Percentiles rank a stretch among this genome's conserved stretches.
These are phyloP conservation scores for Falco biarmicus DNA, from an alignment of 2,797 vertebrate species.

Conservation along the genomic window DNA sequence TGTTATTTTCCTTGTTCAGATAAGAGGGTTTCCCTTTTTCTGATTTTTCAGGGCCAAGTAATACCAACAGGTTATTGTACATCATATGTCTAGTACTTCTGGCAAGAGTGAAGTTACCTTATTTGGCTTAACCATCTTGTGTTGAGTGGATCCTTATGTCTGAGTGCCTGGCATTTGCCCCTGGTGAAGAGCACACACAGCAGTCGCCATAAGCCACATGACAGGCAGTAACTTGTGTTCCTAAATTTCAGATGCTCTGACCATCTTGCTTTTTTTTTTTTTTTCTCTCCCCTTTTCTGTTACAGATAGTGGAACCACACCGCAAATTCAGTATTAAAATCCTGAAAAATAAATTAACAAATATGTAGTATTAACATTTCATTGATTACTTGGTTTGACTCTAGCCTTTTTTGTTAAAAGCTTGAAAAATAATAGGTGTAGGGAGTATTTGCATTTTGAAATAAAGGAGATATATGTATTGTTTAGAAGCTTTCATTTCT, in stretches of 20 bases:
- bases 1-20: background rate
- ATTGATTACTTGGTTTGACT: background rate
- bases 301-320: background rate
- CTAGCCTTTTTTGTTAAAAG: background rate
- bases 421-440: background rate
- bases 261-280: background rate
- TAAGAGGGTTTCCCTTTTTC: fast-evolving
- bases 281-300: fast-evolving
- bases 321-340: background rate
- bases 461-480: background rate
- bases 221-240: background rate
- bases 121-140: background rate
- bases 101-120: background rate
- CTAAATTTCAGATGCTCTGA: background rate
- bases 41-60: background rate
- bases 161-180: background rate
- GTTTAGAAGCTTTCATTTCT: background rate
- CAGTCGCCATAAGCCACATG: fast-evolving
- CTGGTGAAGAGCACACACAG: background rate
- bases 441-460: background rate
- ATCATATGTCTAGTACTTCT: background rate
- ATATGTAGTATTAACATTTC: background rate
- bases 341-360: background rate
- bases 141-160: background rate
- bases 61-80: background rate